These are phyloP conservation scores for Drosophila atroscutellata DNA, from an alignment of 2,888 invertebrate genomes.

Conservation along the genomic window DNA sequence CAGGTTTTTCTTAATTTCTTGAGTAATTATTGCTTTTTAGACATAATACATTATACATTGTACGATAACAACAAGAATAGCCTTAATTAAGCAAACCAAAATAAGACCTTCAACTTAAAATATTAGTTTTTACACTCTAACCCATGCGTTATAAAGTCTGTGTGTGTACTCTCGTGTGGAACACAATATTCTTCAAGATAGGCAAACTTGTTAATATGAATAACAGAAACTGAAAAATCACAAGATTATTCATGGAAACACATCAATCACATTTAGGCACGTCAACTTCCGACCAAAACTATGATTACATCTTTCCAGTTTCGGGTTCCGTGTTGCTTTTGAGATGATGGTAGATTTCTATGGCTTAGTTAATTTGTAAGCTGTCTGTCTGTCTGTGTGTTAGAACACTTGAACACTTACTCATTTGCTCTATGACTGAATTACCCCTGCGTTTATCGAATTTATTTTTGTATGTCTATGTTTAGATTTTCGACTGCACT, in stretches of 20 bases:
- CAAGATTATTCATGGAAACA: not conserved
- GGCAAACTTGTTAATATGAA: not conserved
- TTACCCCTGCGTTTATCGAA: conserved; percentile 1
- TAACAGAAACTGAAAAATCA: not conserved
- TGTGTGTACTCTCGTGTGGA: not conserved
- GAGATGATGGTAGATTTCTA: not conserved
- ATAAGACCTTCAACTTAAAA: not conserved
- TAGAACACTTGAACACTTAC: not conserved
- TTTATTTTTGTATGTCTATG: conserved; percentile 25
- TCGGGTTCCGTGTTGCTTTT: not conserved
- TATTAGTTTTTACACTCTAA: not conserved
- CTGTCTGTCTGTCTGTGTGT: not conserved
- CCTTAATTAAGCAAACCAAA: not conserved
- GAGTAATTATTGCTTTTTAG: not conserved
- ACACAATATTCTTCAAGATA: not conserved
- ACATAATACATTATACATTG: not conserved
- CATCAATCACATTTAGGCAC: too few relatives aligned
- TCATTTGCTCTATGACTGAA: not conserved
- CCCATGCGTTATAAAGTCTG: not conserved
- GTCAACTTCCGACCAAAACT: not conserved
- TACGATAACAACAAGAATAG: not conserved
- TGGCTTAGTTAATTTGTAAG: not conserved
- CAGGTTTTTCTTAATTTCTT: not conserved
- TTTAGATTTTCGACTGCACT: conserved; percentile 38
- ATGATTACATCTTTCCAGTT: not conserved